phyloP scores from a whole-genome alignment of 2,797 vertebrate species.

The Astyanax mexicanus region DNA sequence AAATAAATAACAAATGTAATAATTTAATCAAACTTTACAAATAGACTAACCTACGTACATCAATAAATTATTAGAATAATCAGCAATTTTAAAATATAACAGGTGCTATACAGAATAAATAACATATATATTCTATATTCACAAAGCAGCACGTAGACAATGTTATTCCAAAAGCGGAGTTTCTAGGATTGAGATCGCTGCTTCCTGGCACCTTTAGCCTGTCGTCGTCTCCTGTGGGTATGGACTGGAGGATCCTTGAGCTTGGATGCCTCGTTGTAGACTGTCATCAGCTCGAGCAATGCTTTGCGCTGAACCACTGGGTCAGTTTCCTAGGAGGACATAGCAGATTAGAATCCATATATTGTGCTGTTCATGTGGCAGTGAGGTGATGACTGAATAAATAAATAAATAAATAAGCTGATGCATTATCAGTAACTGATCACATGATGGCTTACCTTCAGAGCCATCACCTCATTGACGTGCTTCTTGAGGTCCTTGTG shows the following conservation, averaged over 20 bases:
- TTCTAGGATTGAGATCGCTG: slow-evolving; percentile 12
- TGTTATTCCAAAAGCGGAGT: neutral
- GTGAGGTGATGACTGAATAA: neutral
- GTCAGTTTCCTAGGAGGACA: slow-evolving; percentile 48
- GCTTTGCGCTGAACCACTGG: slow-evolving; percentile 54
- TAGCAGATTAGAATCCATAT: neutral
- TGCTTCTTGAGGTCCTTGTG: slow-evolving; percentile 40
- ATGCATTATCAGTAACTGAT: neutral
- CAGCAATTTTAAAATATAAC: slow-evolving; percentile 1
- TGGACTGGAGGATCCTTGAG: slow-evolving; percentile 15
- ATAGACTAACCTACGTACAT: slow-evolving; percentile 30
- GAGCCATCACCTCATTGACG: slow-evolving; percentile 36
- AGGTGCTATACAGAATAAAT: slow-evolving; percentile 17
- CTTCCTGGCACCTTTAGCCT: slow-evolving; percentile 31
- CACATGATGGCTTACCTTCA: slow-evolving; percentile 48
- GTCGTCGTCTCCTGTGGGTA: slow-evolving; percentile 44
- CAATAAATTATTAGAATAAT: slow-evolving; percentile 59
- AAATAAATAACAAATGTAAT: slow-evolving; percentile 42
- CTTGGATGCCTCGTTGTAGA: slow-evolving; percentile 45
- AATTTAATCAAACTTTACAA: slow-evolving; percentile 16
- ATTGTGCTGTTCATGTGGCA: too few species aligned
- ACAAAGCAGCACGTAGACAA: slow-evolving; percentile 12
- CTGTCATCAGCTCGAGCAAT: slow-evolving; percentile 44
- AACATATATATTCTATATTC: neutral
- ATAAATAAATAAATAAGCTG: too few species aligned